Evolutionary conservation across 1,140 invertebrate genomes (phyloP), one percentile per base, ranked within the genome.

Genomic region (Atta cephalotes): DNA sequence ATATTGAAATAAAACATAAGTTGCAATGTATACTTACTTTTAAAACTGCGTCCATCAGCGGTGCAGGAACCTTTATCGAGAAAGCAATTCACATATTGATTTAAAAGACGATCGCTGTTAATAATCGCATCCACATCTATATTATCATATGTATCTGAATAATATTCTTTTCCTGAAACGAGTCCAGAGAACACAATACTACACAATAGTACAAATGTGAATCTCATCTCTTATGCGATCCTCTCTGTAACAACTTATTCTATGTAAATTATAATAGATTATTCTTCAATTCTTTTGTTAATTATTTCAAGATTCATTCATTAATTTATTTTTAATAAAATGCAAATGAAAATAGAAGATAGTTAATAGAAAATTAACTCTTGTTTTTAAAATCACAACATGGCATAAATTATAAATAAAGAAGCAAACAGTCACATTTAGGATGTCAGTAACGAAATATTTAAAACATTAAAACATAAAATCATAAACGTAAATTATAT

Each of bases 31-130:
- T 1, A 92, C 92, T 95, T 88, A 95, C 94, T 91, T 91, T 91
- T 95, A 12, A 95, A 82, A 80, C 90, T 91, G 62, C 91, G 89
- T 60, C 92, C 94, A 86, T 95, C 94, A 1, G 88, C 91, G 1
- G 94, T 93, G 51, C 95, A 95, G 0, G 89, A 68, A 7, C 94
- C 94, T 74, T 93, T 89, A 9, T 95, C 94, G 28, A 95, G 86
- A 18, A 95, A 31, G 65, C 95, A 95, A 62, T 93, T 91, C 39
- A 93, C 16, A 49, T 88, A 88, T 53, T 86, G 87, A 14, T 68
- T 74, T 3, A 76, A 14, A n/a, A 88, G 56, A 66, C 87, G 74
- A 18, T 81, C 45, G 45, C 35, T 88, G 1, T 12, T 62, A 21
- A 88, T 56, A 66, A 88, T 76, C 12, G 45, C 60, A 53, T 88